Base-by-base conservation (phyloP, 2,113 vertebrate genomes). In the Lophius piscatorius region DNA sequence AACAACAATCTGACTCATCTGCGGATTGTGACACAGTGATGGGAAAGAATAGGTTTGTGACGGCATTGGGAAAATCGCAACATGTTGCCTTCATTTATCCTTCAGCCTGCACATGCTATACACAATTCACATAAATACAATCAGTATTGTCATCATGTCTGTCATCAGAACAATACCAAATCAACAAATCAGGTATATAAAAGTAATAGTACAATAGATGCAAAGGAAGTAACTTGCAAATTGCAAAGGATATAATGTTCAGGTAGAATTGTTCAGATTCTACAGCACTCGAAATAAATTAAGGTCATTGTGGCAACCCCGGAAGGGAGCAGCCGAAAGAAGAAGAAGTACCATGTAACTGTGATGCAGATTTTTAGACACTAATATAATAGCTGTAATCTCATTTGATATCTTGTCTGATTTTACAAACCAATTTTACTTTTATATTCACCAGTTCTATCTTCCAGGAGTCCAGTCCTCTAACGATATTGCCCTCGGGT, bases 1-100 rank as follows among this genome's bases (percentile, higher is more conserved):
- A 45, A 71, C 55, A 64, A 45, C 23, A 28, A 45, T 40, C 22
- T 78, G 70, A 80, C 51, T 74, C 62, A 76, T 58, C 33, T 14
- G 26, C 10, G 9, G 49, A 62, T 41, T 69, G 40, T 65, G 46
- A 64, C 44, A 74, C 41, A 31, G 46, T 10, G 52, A 62, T 62
- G 49, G 36, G 40, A 52, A 68, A 70, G 12, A 47, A 59, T 65
- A 41, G 18, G 64, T 35, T 26, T 61, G 49, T 36, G 56, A 48
- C 24, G 33, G 28, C n/a, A 54, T n/a, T 57, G 17, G 35, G 12
- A 34, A 66, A 58, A 60, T 62, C 42, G 61, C 48, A 61, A 64
- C 69, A 64, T 11, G 6, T 52, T 21, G 38, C 0, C 16, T 60
- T 44, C 3, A 23, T 17, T 23, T 39, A 28, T 64, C 36, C 51